Percentiles rank a stretch among this genome's conserved stretches.
These are phyloP conservation scores for Eupristina koningsbergeri DNA, from an alignment of 1,140 invertebrate genomes.

Conservation along the genomic window DNA sequence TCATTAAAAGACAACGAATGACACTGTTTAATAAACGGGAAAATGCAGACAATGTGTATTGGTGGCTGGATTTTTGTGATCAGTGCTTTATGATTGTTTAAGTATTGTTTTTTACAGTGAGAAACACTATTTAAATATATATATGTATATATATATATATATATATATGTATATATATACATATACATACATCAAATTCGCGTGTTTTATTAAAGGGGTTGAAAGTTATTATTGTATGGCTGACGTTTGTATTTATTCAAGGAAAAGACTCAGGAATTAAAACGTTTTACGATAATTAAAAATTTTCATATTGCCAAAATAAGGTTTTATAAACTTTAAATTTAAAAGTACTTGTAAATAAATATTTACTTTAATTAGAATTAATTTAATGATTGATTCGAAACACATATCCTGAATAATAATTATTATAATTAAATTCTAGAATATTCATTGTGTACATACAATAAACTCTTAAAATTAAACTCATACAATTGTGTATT, in stretches of 20 bases:
- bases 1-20: constrained; percentile 5
- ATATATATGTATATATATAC: neutral
- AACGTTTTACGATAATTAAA: neutral
- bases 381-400: neutral
- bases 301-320: neutral
- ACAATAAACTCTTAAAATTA: neutral
- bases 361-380: neutral
- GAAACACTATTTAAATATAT: constrained; percentile 1
- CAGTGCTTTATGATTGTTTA: constrained; percentile 53
- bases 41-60: constrained; percentile 75
- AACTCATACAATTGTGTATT: too few species aligned
- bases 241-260: neutral
- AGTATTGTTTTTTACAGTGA: constrained; percentile 10
- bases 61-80: constrained; percentile 70
- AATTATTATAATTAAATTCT: neutral
- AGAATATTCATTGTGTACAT: neutral
- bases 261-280: neutral
- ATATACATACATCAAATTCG: neutral
- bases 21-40: constrained; percentile 55
- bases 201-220: neutral
- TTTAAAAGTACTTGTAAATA: neutral
- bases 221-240: neutral
- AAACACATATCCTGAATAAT: neutral
- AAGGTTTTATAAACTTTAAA: neutral
- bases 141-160: neutral